These are phyloP conservation scores for Cylindroiulus punctatus DNA, from an alignment of 2,888 invertebrate species.

Conservation along the genomic window DNA sequence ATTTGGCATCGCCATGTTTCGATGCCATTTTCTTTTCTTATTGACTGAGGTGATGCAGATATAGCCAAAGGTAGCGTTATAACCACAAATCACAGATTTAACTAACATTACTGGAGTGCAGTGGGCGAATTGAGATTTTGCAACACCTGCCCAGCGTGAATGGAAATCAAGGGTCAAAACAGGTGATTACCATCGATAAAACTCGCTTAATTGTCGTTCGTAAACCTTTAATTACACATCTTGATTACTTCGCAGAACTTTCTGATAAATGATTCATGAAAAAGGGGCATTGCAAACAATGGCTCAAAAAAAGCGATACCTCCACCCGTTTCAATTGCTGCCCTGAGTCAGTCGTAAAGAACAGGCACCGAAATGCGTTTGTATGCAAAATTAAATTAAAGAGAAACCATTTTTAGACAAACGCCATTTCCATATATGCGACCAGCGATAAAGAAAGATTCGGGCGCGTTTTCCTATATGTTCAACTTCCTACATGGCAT, in stretches of 20 bases:
- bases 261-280: conserved; percentile 42
- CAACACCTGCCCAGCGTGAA: background rate
- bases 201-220: conserved; percentile 27
- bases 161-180: background rate
- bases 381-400: conserved; percentile 12
- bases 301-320: conserved; percentile 16
- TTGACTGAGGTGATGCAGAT: no score
- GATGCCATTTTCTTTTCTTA: no score
- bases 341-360: background rate
- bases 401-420: background rate
- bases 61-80: no score
- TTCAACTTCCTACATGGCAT: background rate
- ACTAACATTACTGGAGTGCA: background rate
- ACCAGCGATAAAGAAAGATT: background rate
- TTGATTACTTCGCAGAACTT: conserved; percentile 34
- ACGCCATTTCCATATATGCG: conserved; percentile 2
- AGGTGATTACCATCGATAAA: conserved; percentile 38
- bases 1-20: no score
- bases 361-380: background rate
- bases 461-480: background rate
- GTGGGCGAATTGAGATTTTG: background rate
- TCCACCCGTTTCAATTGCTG: conserved; percentile 2
- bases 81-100: no score
- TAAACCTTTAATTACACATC: conserved; percentile 42
- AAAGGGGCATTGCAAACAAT: background rate